A percentile compares a stretch with the other conserved stretches of the same genome.
Evolutionary conservation across 1,140 invertebrate genomes (phyloP).

Genomic region (Heliconius hewitsoni): DNA sequence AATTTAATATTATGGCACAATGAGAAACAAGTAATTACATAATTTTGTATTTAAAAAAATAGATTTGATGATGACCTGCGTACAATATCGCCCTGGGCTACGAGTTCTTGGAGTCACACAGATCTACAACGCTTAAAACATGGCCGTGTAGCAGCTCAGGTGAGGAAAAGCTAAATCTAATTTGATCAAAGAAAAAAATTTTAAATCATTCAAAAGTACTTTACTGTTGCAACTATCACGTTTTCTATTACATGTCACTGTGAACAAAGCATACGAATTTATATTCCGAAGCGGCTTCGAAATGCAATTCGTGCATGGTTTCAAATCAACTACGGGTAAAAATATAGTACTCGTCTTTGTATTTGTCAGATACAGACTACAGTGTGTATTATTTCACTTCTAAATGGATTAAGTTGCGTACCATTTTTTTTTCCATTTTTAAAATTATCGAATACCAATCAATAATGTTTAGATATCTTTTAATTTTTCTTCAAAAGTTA

Average conservation of each 20-base stretch:
- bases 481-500: no score
- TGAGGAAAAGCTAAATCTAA: constrained; percentile 59
- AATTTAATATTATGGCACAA: neutral
- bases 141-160: constrained; percentile 92
- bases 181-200: constrained; percentile 10
- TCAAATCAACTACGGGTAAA: constrained; percentile 41
- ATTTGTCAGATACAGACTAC: neutral
- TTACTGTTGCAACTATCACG: constrained; percentile 37
- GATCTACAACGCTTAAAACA: constrained; percentile 90
- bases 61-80: constrained; percentile 87
- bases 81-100: constrained; percentile 88
- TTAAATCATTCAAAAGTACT: constrained; percentile 4
- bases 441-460: neutral
- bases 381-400: neutral
- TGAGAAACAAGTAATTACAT: neutral
- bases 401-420: neutral
- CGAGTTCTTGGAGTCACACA: constrained; percentile 90
- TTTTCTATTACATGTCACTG: constrained; percentile 59
- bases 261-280: constrained; percentile 50
- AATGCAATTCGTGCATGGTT: constrained; percentile 63
- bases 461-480: no score
- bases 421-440: neutral
- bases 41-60: neutral
- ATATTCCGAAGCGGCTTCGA: constrained; percentile 47
- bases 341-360: constrained; percentile 17